Evolutionary conservation across 2,888 invertebrate species (phyloP), one percentile per base, ranked within the genome.

Genomic region (Poecilobothrus nobilitatus): DNA sequence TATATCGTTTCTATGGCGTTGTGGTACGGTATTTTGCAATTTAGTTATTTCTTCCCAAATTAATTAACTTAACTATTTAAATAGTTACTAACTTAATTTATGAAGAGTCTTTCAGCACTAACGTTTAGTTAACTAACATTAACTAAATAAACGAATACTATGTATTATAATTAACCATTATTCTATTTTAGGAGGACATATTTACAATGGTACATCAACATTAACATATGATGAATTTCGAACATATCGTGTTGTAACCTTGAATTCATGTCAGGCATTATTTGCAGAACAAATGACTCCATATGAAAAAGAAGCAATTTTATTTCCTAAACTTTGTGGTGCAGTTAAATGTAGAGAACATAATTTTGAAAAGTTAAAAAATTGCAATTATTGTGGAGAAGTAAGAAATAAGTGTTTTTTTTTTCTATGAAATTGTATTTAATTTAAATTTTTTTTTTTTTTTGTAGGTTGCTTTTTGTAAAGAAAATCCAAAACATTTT

Each of bases 261-360:
- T 90, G 66, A 83, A 85, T 1, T 83, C 86, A 0, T 84, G 87
- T 68, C 87, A 88, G 76, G 83, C 84, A 68, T 80, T 84, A 2
- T 78, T 90, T 5, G 84, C 85, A 71, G 82, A 90, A 12, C 78
- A 82, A 2, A 76, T 91, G 64, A 82, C 85, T 18, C 84, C 88
- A 0, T 89, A 87, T 82, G 91, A 91, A 76, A 87, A 86, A 71
- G 91, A 91, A 75, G 84, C 88, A 0, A 77, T 91, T 33, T 79
- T 90, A 27, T 91, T 89, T 74, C 89, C 90, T 0, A 84, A 87
- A 69, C 80, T 88, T 6, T 91, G 91, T 73, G 78, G 78, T 0
- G 80, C 84, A 9, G 75, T 80, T 0, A 77, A 77, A 0, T 91
- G 91, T 75, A 83, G 86, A 68, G 85, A 87, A 71, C 84, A 85